These are phyloP conservation scores for Columba janthina DNA, from an alignment of 2,113 vertebrate genomes.

Conservation along the genomic window DNA sequence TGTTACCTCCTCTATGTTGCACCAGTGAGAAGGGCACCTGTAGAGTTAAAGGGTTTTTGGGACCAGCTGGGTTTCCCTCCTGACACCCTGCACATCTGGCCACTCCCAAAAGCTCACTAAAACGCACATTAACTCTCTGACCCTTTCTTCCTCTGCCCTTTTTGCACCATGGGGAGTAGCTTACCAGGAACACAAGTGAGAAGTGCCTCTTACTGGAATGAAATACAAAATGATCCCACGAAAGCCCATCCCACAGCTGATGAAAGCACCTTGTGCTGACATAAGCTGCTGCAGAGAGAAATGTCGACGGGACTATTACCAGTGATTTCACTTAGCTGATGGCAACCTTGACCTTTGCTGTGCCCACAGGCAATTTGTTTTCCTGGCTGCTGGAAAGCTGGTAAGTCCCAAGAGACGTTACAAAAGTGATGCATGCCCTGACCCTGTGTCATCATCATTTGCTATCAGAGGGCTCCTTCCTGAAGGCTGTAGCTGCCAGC, in stretches of 20 bases:
- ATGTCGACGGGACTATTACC: conserved; percentile 2
- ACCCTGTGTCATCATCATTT: conserved; percentile 23
- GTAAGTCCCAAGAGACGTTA: neutral
- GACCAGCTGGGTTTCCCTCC: neutral
- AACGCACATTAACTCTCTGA: neutral
- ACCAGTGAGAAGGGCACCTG: neutral
- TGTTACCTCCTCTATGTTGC: neutral
- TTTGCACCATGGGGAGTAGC: neutral
- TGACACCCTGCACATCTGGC: neutral
- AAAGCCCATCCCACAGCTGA: conserved; percentile 49
- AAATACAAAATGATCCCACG: neutral
- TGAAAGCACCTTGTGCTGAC: conserved; percentile 44
- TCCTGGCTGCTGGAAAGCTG: conserved; percentile 32
- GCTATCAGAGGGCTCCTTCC: neutral
- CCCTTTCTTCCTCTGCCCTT: neutral
- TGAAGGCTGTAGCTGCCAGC: neutral
- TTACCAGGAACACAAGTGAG: neutral
- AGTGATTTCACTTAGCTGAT: neutral
- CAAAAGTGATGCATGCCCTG: neutral
- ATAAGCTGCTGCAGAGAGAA: neutral
- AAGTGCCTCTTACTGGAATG: neutral
- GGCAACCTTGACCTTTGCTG: conserved; percentile 54
- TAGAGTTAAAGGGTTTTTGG: neutral
- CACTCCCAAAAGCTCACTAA: neutral
- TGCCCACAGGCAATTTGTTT: conserved; percentile 54